Percentiles rank a stretch among this genome's conserved stretches.
These are phyloP conservation scores for Caenorhabditis uteleia DNA, from an alignment of 2,888 invertebrate genomes.

Conservation along the genomic window DNA sequence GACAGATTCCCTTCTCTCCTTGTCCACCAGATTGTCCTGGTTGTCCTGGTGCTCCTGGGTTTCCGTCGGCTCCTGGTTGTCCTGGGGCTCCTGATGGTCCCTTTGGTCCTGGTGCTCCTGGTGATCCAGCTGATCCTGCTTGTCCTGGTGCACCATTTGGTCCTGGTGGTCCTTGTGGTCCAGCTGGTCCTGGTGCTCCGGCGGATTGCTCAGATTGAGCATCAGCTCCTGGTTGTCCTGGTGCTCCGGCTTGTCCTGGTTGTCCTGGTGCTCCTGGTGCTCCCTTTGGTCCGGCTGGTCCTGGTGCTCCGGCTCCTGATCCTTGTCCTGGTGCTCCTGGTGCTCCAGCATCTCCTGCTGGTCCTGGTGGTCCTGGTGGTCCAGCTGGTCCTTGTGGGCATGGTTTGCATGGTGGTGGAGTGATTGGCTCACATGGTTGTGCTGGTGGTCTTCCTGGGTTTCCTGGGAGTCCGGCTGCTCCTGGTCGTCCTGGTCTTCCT, in stretches of 20 bases:
- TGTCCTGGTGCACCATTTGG: conserved; percentile 39
- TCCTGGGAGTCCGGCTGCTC: conserved; percentile 55
- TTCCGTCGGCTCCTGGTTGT: conserved; percentile 44
- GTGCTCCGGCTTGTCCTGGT: conserved; percentile 46
- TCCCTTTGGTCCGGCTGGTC: conserved; percentile 48
- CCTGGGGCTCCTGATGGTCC: conserved; percentile 50
- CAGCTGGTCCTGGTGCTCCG: conserved; percentile 51
- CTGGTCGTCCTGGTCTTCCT: conserved; percentile 46
- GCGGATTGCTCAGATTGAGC: conserved; percentile 33
- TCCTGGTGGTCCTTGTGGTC: conserved; percentile 50
- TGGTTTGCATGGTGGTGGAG: conserved; percentile 51
- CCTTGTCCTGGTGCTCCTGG: conserved; percentile 53
- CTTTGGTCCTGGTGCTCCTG: conserved; percentile 46
- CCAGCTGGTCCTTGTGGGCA: conserved; percentile 56
- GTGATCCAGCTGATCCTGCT: conserved; percentile 34
- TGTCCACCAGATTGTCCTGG: conserved; percentile 50
- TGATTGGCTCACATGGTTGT: conserved; percentile 44
- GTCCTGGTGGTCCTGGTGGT: conserved; percentile 52
- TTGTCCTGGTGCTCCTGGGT: conserved; percentile 46
- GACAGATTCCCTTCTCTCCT: conserved; percentile 65
- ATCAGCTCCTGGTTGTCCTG: conserved; percentile 54
- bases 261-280: conserved; percentile 40
- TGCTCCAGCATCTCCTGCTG: conserved; percentile 48
- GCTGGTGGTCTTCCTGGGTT: conserved; percentile 45
- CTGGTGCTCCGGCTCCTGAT: conserved; percentile 39